phyloP scores from a whole-genome alignment of 2,888 invertebrate genomes.

The Sinopyrophorus schimmeli region DNA sequence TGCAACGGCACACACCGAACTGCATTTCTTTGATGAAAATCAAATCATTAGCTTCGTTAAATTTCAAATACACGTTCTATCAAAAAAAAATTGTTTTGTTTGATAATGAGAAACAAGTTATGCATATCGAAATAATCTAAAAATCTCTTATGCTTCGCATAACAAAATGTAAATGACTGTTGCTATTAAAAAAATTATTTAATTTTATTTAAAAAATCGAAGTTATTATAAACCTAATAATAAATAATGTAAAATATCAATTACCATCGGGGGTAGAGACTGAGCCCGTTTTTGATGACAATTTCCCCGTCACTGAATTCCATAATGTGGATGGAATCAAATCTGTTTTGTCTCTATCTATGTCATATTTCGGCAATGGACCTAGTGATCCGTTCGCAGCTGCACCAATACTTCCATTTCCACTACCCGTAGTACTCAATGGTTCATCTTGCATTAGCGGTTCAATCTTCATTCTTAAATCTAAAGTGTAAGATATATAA shows the following conservation, averaged over 20 bases:
- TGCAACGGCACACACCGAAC: too few relatives aligned
- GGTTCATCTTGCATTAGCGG: slow-evolving; percentile 50
- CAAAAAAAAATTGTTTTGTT: too few relatives aligned
- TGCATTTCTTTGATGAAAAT: too few relatives aligned
- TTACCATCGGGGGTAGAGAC: slow-evolving; percentile 85
- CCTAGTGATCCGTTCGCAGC: slow-evolving; percentile 59
- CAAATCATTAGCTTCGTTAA: too few relatives aligned
- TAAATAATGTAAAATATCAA: too few relatives aligned
- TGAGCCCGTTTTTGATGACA: slow-evolving; percentile 68
- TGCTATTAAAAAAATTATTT: too few relatives aligned
- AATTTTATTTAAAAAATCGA: too few relatives aligned
- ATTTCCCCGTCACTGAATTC: slow-evolving; percentile 61
- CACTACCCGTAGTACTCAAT: slow-evolving; percentile 49
- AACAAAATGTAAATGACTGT: too few relatives aligned
- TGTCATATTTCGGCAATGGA: slow-evolving; percentile 58
- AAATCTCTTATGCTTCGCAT: too few relatives aligned
- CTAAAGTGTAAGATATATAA: slow-evolving; percentile 55
- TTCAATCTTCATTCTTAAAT: slow-evolving; percentile 78
- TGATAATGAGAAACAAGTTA: too few relatives aligned
- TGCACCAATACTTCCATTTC: slow-evolving; percentile 51
- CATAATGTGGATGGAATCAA: slow-evolving; percentile 60
- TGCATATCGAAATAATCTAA: too few relatives aligned
- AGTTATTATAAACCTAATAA: slow-evolving; percentile 2
- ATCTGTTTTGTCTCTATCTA: slow-evolving; percentile 49
- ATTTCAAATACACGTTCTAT: too few relatives aligned